Percentiles rank a stretch among this genome's conserved stretches.
These are phyloP conservation scores for Melipona quadrifasciata DNA, from an alignment of 1,140 invertebrate species.

Conservation along the genomic window DNA sequence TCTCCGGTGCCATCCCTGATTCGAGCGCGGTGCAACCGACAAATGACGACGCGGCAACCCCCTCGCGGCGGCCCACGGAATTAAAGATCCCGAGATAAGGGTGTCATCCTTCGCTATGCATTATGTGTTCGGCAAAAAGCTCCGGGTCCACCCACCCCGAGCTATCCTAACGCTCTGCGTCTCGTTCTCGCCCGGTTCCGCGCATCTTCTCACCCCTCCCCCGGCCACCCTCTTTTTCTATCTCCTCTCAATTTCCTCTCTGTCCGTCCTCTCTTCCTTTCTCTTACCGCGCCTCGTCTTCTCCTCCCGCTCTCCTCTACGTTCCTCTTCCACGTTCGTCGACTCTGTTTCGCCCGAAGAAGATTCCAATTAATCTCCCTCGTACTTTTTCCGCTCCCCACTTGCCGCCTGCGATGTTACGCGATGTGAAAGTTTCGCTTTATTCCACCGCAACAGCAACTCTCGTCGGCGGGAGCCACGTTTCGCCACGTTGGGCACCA, in stretches of 20 bases:
- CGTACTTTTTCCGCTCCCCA: conserved; percentile 35
- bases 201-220: not conserved
- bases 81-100: conserved; percentile 81
- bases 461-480: not conserved
- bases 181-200: not conserved
- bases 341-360: conserved; percentile 33
- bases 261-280: conserved; percentile 3
- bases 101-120: conserved; percentile 78
- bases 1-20: conserved; percentile 42
- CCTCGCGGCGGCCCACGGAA: conserved; percentile 74
- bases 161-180: conserved; percentile 30
- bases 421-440: not conserved
- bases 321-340: not conserved
- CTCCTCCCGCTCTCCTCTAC: not conserved
- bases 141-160: conserved; percentile 45
- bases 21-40: conserved; percentile 72
- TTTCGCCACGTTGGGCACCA: not conserved
- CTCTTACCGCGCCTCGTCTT: not conserved
- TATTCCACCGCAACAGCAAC: not conserved
- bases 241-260: conserved; percentile 31
- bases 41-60: conserved; percentile 79
- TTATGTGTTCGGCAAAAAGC: conserved; percentile 71
- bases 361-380: conserved; percentile 69
- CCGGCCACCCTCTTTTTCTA: not conserved
- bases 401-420: conserved; percentile 20